Evolutionary conservation across 2,888 invertebrate species (phyloP), one percentile per base, ranked within the genome.

Genomic region (Hirtodrosophila cameraria): DNA sequence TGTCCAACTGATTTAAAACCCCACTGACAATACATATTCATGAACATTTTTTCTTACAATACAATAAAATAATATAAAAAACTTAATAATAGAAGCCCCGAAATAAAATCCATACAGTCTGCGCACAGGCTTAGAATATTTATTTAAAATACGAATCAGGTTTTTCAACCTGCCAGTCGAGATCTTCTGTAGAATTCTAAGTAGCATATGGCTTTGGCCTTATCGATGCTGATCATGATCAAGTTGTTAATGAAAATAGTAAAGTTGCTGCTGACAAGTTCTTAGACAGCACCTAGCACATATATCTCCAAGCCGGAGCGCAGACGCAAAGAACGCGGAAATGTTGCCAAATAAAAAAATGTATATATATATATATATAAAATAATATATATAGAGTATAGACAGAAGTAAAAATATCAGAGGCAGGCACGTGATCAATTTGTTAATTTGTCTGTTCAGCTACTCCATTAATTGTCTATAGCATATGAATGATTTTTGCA

Each of bases 181-280:
- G 60, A 41, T 62, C 27, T 39, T 42, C 60, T 52, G 38, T 60
- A 50, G 80, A 81, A 83, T 81, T 81, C 77, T 72, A 81, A 83
- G 38, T 53, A 80, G 76, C 48, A 52, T 33, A 18, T 31, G 36
- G 27, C 35, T 46, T 64, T 38, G 39, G 61, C 27, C 57, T 76
- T 80, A 63, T 62, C 67, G 75, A 83, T 77, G 77, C 77, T 49
- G 60, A 72, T 62, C 80, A 83, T 81, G 80, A 77, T 83, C 80
- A 48, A 74, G 70, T 82, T 75, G 76, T 70, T 79, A 79, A 79
- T 79, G 82, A 79, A 82, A 69, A 79, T 63, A 59, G 55, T 64
- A 38, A 67, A 63, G 68, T 61, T 59, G 52, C 54, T 72, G 71
- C 45, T 53, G 59, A 49, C 82, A 65, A 63, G 69, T 62, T 75